Base-by-base conservation (phyloP, 2,113 vertebrate species). In the Aramus guarauna region DNA sequence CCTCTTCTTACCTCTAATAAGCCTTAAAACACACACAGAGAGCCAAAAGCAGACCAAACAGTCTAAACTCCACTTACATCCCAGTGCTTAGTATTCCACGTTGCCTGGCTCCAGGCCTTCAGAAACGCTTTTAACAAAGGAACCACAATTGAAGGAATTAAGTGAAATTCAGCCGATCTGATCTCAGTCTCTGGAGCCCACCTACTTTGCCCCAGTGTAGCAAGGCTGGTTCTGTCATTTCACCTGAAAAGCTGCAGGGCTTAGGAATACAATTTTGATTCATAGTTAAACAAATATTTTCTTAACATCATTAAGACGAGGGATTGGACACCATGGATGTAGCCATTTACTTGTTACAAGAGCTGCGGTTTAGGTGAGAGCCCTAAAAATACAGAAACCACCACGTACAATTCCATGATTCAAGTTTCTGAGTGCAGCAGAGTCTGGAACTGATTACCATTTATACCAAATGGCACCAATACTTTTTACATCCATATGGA, bases 371-470 rank as follows among this genome's bases (percentile, higher is more conserved):
- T 96, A 90, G 94, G 96, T 71, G 47, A 96, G 94, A 91, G 72
- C 55, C 55, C 78, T 94, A 67, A 95, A 89, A 87, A 85, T 69
- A 80, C 83, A 69, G 76, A 67, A 90, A 74, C 76, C 77, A 91
- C 94, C 76, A 92, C 11, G 0, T 69, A 83, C 45, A 81, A 71
- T 73, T 93, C 69, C 58, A 36, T 76, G 60, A 91, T 82, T 96
- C 58, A 76, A 80, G 34, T 89, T 87, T 92, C 79, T 89, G 75
- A 91, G 53, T 63, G 64, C 48, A 67, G 85, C 37, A 12, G 50
- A 69, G 67, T 93, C 93, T 97, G 96, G 96, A 97, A 93, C 52
- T 66, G 88, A 96, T 97, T 96, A 96, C 79, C 83, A 9, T 93
- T 96, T 83, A 90, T 86, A 95, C 92, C 63, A 93, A 96, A 92